Evolutionary conservation across 2,113 vertebrate species (phyloP).

Genomic region (Setophaga coronata): DNA sequence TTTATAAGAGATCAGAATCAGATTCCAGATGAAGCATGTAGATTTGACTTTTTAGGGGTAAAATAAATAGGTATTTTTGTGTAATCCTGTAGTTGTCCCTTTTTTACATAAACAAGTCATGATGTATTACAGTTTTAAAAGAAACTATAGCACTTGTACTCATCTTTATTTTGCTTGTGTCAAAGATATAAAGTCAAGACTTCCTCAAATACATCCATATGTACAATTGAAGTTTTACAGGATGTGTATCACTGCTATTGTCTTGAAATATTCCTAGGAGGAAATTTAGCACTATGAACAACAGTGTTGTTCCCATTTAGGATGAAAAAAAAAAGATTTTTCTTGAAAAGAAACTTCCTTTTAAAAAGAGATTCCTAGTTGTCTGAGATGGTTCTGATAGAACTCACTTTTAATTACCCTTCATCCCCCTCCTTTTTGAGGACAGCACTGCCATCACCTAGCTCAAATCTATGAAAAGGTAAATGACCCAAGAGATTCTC

Average conservation of each 20-base stretch:
- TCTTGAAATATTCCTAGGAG: constrained; percentile 20
- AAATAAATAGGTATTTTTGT: background rate
- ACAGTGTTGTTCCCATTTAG: background rate
- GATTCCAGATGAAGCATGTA: background rate
- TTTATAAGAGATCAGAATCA: background rate
- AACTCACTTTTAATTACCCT: background rate
- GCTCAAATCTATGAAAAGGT: background rate
- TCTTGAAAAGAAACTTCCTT: background rate
- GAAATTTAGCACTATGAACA: background rate
- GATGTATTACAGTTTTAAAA: background rate
- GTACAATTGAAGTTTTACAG: background rate
- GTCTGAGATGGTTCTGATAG: background rate
- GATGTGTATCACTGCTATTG: background rate
- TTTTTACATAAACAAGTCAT: background rate
- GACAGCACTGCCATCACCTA: background rate
- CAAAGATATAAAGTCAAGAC: background rate
- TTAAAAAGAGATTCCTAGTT: background rate
- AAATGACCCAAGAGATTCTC: background rate
- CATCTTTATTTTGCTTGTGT: background rate
- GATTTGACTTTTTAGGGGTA: background rate
- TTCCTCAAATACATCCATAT: constrained; percentile 16
- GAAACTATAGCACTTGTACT: background rate
- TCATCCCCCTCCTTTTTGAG: background rate
- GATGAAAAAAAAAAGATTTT: background rate
- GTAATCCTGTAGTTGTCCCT: background rate